Evolutionary conservation across 2,888 invertebrate genomes (phyloP).

Genomic region (Polydrusus tereticollis): DNA sequence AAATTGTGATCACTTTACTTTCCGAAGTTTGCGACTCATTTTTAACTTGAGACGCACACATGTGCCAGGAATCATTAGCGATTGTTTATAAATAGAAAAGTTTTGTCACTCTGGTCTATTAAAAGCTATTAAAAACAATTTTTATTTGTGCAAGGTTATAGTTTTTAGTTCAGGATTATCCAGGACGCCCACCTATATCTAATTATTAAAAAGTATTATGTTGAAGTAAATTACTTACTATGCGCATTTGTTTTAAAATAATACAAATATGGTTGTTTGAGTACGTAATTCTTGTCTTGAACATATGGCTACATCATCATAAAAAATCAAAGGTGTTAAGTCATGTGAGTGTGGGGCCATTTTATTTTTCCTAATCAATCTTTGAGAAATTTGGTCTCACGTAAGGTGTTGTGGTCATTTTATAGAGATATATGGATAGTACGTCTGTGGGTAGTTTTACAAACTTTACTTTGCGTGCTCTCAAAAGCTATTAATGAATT

Average conservation of each 20-base stretch:
- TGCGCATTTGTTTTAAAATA: neutral
- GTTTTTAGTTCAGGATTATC: constrained; percentile 19
- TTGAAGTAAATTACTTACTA: neutral
- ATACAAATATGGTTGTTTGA: neutral
- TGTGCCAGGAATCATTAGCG: constrained; percentile 36
- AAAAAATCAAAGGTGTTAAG: too few species aligned
- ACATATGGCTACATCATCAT: too few species aligned
- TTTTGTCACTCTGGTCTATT: constrained; percentile 29
- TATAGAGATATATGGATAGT: too few species aligned
- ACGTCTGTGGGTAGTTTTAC: too few species aligned
- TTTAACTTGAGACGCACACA: neutral
- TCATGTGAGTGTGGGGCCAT: too few species aligned
- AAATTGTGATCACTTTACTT: neutral
- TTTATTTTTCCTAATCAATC: too few species aligned
- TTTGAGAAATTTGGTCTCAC: too few species aligned
- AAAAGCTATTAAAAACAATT: constrained; percentile 33
- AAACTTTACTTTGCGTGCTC: too few species aligned
- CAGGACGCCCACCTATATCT: too few species aligned
- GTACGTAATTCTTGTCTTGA: too few species aligned
- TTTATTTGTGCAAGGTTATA: constrained; percentile 36
- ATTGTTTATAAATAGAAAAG: constrained; percentile 34
- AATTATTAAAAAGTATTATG: neutral
- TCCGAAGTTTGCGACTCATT: neutral
- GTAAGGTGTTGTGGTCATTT: too few species aligned
- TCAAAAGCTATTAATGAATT: too few species aligned